Base-by-base conservation (phyloP, 2,888 invertebrate species). In the Chromoteleia sp. region DNA sequence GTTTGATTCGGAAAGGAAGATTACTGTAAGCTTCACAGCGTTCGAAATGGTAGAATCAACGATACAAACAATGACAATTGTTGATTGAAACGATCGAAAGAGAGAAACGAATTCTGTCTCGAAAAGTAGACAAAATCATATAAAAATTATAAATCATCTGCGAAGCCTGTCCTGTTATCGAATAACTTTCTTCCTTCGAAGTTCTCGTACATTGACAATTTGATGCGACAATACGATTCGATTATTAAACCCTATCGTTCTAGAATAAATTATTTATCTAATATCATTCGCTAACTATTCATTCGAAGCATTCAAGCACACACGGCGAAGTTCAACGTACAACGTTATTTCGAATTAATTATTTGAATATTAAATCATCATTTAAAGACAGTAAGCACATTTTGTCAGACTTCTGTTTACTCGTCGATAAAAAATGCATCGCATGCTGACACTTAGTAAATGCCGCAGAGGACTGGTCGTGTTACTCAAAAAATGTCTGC, bases 301-400 rank as follows among this genome's bases (percentile, higher is more conserved):
- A 81, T 59, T 77, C 65, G 73, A 86, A 86, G 84, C 85, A 83
- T 84, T 83, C 83, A 84, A 85, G 84, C 85, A 87, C 82, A 84
- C 83, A 63, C 75, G 82, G 82, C 67, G 77, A 81, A 86, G 83
- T 67, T 70, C 59, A 50, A 48, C 50, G 8, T 39, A 76, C 30
- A 48, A 58, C 21, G 21, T 48, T 14, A 10, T 33, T 33, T 54
- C 3, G 12, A 54, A 54, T 8, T 30, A 19, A 36, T 43, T 43
- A 8, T 6, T 29, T 12, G 12, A 70, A 45, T 17, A 12, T 25
- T 4, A 25, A 56, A 33, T 58, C 8, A 54, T 50, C 10, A 15
- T 17, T 56, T 45, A 45, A 56, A 14, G 21, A 33, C n/a, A 48
- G n/a, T 65, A 36, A 50, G 50, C 36, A 48, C 10, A 65, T 21